Percentiles rank a stretch among this genome's conserved stretches.
These are phyloP conservation scores for Theocolax elegans DNA, from an alignment of 1,140 invertebrate genomes.

Conservation along the genomic window DNA sequence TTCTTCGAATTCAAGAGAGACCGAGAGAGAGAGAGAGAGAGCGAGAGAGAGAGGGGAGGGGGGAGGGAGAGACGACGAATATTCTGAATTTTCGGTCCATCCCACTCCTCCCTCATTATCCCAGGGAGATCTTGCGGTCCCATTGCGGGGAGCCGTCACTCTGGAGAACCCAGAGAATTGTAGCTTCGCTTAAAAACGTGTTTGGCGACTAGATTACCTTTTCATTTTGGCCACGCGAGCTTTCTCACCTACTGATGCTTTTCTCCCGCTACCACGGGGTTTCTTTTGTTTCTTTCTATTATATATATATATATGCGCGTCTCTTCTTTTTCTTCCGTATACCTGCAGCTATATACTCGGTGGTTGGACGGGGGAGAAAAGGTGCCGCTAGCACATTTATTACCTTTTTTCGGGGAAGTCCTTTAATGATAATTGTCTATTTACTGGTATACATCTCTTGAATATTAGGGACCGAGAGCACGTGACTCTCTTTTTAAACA, in stretches of 20 bases:
- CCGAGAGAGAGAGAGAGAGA: not conserved
- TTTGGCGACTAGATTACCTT: conserved; percentile 54
- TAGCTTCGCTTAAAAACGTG: conserved; percentile 51
- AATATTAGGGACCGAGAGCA: not conserved
- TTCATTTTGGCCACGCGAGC: conserved; percentile 46
- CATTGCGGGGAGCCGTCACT: conserved; percentile 43
- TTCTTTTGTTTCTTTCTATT: not conserved
- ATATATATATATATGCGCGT: too few species aligned
- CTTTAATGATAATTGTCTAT: conserved; percentile 20
- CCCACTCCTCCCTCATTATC: conserved; percentile 46
- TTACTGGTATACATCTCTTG: conserved; percentile 2
- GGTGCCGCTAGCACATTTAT: not conserved
- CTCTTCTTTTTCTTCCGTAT: not conserved
- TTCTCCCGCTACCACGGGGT: not conserved
- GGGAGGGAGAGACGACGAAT: conserved; percentile 20
- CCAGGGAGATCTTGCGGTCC: conserved; percentile 51
- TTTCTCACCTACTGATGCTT: conserved; percentile 24
- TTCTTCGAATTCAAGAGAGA: not conserved
- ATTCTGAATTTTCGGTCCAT: conserved; percentile 25
- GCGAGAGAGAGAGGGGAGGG: not conserved
- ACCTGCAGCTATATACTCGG: too few species aligned
- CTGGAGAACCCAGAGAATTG: conserved; percentile 34
- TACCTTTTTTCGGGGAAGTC: conserved; percentile 2
- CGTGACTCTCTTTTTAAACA: not conserved
- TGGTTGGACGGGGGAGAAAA: too few species aligned